These are phyloP conservation scores for Dinomys branickii DNA, from an alignment of 2,113 vertebrate genomes.

Conservation along the genomic window DNA sequence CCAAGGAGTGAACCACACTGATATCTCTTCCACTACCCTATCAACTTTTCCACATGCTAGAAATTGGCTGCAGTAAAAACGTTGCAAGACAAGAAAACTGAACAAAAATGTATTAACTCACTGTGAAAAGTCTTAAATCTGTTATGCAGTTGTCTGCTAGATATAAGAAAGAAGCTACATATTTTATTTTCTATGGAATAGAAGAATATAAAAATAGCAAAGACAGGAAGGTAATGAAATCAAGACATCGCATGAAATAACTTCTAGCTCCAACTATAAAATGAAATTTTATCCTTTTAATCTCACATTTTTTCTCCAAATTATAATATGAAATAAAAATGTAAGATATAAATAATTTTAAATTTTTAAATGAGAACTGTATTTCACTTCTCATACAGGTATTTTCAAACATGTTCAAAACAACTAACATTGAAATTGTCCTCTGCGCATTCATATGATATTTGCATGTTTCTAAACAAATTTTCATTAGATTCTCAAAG, in stretches of 20 bases:
- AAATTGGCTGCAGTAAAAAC: conserved; percentile 5
- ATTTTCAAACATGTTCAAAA: background rate
- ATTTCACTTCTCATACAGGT: background rate
- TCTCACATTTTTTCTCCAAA: background rate
- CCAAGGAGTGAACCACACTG: background rate
- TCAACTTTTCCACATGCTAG: background rate
- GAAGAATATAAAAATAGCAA: background rate
- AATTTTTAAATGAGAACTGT: background rate
- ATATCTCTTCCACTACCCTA: background rate
- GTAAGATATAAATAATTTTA: background rate
- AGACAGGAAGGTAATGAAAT: background rate
- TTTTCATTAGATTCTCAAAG: background rate
- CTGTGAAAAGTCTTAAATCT: background rate
- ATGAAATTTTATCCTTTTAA: conserved; percentile 26
- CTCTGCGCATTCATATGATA: background rate
- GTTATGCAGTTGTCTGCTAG: background rate
- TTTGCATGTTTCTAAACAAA: background rate
- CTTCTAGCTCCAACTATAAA: background rate
- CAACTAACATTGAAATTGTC: background rate
- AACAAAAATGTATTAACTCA: background rate
- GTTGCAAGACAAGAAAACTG: background rate
- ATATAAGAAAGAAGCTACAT: background rate
- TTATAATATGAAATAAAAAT: conserved; percentile 53
- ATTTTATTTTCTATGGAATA: background rate
- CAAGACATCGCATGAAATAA: background rate